A percentile compares a stretch with the other conserved stretches of the same genome.
Conservation (phyloP, 2,113 vertebrate genomes). For the Chaetura pelagica region DNA sequence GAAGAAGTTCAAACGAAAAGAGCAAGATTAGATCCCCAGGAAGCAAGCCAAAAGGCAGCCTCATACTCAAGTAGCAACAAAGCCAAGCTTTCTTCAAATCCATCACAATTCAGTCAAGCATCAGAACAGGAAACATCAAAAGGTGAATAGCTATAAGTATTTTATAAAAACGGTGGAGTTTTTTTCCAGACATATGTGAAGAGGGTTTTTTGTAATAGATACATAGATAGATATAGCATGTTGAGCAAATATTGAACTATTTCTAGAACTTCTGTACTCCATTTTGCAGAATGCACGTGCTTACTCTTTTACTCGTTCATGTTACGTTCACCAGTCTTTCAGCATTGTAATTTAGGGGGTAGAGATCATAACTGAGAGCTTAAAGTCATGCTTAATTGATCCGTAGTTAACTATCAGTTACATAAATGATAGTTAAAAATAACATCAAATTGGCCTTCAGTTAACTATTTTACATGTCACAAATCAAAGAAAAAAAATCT, state of each 20-base stretch:
- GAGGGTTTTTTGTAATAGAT: neutral
- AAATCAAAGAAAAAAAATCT: neutral
- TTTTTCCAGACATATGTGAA: neutral
- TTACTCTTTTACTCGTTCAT: neutral
- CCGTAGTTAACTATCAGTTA: neutral
- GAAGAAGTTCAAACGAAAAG: neutral
- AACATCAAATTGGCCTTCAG: neutral
- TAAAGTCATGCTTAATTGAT: neutral
- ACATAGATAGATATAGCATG: neutral
- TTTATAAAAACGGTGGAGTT: neutral
- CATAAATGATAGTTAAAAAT: neutral
- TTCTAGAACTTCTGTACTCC: neutral
- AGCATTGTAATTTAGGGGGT: neutral
- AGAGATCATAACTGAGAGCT: neutral
- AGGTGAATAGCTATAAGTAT: slow-evolving; percentile 24
- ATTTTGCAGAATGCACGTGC: neutral
- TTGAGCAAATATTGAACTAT: neutral
- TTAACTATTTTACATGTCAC: neutral
- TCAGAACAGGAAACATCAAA: neutral
- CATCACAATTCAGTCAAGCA: neutral
- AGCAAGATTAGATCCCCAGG: neutral
- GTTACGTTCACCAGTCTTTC: neutral
- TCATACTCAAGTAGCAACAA: neutral
- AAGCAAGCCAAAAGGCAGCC: slow-evolving; percentile 1
- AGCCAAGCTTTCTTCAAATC: neutral